Percentiles rank a stretch among this genome's conserved stretches.
These are phyloP conservation scores for Oreocharis arfaki DNA, from an alignment of 2,113 vertebrate species.

Conservation along the genomic window DNA sequence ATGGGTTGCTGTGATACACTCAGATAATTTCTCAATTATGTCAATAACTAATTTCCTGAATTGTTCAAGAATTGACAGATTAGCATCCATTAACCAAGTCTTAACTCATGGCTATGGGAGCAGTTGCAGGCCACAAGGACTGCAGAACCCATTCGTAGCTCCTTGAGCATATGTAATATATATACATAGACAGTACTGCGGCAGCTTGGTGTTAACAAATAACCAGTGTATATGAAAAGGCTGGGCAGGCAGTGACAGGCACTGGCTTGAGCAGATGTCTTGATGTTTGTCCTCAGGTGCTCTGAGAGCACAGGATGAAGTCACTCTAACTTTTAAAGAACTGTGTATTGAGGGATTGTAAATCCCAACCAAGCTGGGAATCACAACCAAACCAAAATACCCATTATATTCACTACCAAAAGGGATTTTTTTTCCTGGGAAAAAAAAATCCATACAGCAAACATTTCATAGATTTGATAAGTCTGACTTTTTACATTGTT, in stretches of 20 bases:
- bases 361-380: no score
- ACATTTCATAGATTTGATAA: neutral
- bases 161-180: neutral
- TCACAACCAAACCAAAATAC: neutral
- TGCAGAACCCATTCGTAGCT: neutral
- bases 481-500: neutral
- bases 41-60: conserved; percentile 41
- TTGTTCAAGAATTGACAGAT: conserved; percentile 11
- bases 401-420: neutral
- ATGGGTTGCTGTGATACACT: neutral
- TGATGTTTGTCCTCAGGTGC: neutral
- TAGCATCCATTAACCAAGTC: neutral
- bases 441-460: neutral
- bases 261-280: neutral
- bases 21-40: conserved; percentile 26
- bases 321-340: neutral
- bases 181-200: neutral
- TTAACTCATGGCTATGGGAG: neutral
- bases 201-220: neutral
- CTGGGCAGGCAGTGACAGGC: neutral
- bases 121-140: neutral
- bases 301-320: neutral
- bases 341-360: neutral
- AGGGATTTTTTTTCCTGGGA: neutral
- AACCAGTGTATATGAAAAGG: neutral